These are phyloP conservation scores for Pseudopodoces humilis DNA, from an alignment of 2,113 vertebrate species.

Conservation along the genomic window DNA sequence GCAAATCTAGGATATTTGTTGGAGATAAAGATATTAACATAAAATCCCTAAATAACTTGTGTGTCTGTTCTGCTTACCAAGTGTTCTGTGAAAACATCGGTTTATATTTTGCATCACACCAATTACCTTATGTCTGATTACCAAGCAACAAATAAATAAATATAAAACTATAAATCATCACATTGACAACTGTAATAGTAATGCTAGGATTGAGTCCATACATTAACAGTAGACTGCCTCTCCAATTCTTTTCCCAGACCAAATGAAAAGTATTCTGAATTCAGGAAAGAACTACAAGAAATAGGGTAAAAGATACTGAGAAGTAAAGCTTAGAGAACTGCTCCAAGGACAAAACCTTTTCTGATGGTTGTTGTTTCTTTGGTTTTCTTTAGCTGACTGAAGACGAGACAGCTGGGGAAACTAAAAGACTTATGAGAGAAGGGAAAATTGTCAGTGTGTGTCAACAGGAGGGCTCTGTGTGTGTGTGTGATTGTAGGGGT, in stretches of 20 bases:
- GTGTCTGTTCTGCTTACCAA: not conserved
- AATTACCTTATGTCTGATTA: not conserved
- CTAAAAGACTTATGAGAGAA: not conserved
- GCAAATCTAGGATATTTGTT: not conserved
- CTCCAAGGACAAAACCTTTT: not conserved
- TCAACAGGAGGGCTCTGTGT: too few relatives aligned
- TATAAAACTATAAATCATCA: not conserved
- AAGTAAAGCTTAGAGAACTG: not conserved
- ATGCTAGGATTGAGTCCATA: not conserved
- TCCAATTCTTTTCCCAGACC: not conserved
- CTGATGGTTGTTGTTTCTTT: not conserved
- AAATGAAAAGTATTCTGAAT: not conserved
- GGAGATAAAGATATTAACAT: not conserved
- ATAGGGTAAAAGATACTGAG: slow-evolving; percentile 14
- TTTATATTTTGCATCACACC: not conserved
- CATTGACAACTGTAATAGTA: not conserved
- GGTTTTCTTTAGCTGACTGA: not conserved
- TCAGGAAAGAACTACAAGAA: slow-evolving; percentile 44
- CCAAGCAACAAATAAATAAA: not conserved
- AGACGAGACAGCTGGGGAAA: not conserved
- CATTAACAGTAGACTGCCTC: not conserved
- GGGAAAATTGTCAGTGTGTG: not conserved
- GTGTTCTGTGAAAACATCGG: not conserved
- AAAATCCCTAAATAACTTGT: not conserved
- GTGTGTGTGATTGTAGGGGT: accelerated